Base-by-base conservation (phyloP, 2,888 invertebrate species). In the Philereme transversata region DNA sequence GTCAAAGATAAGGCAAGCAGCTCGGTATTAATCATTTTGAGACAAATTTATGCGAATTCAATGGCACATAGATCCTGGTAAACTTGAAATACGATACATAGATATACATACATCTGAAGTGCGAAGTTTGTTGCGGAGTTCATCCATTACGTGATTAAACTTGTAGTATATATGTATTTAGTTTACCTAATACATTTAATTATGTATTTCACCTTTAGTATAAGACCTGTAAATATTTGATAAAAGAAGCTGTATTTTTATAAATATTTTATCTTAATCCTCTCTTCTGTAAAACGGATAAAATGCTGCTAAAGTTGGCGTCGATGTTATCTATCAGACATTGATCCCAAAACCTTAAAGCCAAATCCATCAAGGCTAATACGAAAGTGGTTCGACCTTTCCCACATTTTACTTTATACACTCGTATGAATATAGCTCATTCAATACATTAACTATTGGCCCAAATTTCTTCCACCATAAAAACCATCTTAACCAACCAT, bases 11-110 rank as follows among this genome's bases (percentile, higher is more conserved):
- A 81, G 76, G 57, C 74, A 61, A 44, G 65, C 49, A 71, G 71
- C 67, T 72, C 71, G 69, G 71, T 75, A 83, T 84, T 81, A 75
- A 82, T 84, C 83, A 84, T 81, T 62, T 71, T 62, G 68, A 78
- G 82, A 84, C 77, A 78, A 81, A 84, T 84, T 82, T 83, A 84
- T 83, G 82, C 72, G 76, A 78, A 75, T 79, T 75, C 68, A 43
- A 54, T 51, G 7, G 45, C 22, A 45, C 22, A 45, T 22, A 45
- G 11, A 45, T 45, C 5, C 11, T 22, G 6, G 22, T 22, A 22
- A 22, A 22, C 22, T 22, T 22, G 22, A 22, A 22, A 22, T 1
- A 22, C 22, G 22, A 22, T 22, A 22, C 5, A 6, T 40, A 40
- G 0, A 40, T 36, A 36, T 36, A 36, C 36, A 5, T 36, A 40